Conservation (phyloP, 2,888 invertebrate genomes). For the Mystacides longicornis region DNA sequence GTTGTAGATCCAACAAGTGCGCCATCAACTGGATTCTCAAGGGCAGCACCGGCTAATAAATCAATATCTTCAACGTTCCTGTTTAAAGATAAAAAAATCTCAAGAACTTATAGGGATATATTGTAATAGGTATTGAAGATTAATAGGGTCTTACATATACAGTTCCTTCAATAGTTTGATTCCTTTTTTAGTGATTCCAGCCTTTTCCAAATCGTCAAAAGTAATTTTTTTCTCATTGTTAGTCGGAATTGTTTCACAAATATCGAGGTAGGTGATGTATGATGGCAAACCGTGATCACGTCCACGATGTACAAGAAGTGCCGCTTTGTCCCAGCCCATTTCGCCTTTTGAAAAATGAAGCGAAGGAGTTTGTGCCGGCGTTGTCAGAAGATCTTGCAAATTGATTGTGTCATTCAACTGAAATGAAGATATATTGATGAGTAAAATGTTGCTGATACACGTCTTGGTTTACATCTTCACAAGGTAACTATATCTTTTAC, state of each 20-base stretch:
- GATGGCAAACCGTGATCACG: slow-evolving; percentile 77
- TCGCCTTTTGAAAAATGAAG: slow-evolving; percentile 38
- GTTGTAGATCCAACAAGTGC: slow-evolving; percentile 83
- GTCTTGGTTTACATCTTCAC: no score
- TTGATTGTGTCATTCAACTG: slow-evolving; percentile 54
- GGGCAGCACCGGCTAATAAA: slow-evolving; percentile 72
- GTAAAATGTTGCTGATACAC: no score
- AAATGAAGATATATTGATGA: no score
- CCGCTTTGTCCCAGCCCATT: slow-evolving; percentile 39
- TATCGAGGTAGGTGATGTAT: slow-evolving; percentile 59
- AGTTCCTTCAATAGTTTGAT: slow-evolving; percentile 58
- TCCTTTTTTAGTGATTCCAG: slow-evolving; percentile 50
- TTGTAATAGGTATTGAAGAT: not conserved
- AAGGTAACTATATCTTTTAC: no score
- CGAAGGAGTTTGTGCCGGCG: slow-evolving; percentile 56
- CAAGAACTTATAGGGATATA: not conserved
- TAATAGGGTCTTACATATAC: slow-evolving; percentile 48
- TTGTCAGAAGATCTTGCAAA: slow-evolving; percentile 55
- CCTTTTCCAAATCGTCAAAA: slow-evolving; percentile 52
- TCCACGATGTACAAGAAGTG: slow-evolving; percentile 53
- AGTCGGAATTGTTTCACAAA: slow-evolving; percentile 53
- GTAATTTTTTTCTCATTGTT: slow-evolving; percentile 34
- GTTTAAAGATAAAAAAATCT: slow-evolving; percentile 7
- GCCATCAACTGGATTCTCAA: slow-evolving; percentile 73
- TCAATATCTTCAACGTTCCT: slow-evolving; percentile 73